These are phyloP conservation scores for Daphoenositta chrysoptera DNA, from an alignment of 2,113 vertebrate genomes.

Conservation along the genomic window DNA sequence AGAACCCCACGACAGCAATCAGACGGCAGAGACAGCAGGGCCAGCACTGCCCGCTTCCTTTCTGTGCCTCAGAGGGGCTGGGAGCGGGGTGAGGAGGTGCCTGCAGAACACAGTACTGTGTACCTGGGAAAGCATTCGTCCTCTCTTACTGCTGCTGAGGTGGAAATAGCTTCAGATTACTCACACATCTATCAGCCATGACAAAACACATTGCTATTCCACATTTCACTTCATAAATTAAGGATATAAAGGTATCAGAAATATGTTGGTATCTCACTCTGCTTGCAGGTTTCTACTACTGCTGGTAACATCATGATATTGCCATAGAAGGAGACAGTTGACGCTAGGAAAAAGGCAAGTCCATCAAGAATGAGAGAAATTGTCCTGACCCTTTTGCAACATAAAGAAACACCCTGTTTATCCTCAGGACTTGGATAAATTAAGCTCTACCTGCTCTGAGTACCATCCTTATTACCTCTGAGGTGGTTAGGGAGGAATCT, in stretches of 20 bases:
- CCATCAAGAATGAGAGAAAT: background rate
- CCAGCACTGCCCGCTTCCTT: background rate
- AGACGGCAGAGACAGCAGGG: accelerated
- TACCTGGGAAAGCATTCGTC: background rate
- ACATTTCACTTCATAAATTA: background rate
- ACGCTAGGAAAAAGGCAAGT: background rate
- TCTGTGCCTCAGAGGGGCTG: background rate
- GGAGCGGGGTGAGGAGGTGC: background rate
- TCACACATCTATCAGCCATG: background rate
- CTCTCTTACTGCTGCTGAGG: background rate
- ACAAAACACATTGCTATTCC: background rate
- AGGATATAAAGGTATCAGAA: background rate
- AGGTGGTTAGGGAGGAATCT: background rate
- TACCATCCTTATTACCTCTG: background rate
- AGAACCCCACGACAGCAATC: background rate
- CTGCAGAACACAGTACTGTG: background rate
- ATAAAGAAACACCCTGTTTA: background rate
- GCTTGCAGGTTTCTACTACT: background rate
- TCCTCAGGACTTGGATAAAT: background rate
- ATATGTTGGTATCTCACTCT: background rate
- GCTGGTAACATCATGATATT: background rate
- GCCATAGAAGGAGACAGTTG: background rate
- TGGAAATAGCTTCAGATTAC: background rate
- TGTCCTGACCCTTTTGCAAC: background rate
- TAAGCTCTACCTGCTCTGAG: background rate